Conservation (phyloP, 2,797 vertebrate genomes). For the Cossypha caffra region DNA sequence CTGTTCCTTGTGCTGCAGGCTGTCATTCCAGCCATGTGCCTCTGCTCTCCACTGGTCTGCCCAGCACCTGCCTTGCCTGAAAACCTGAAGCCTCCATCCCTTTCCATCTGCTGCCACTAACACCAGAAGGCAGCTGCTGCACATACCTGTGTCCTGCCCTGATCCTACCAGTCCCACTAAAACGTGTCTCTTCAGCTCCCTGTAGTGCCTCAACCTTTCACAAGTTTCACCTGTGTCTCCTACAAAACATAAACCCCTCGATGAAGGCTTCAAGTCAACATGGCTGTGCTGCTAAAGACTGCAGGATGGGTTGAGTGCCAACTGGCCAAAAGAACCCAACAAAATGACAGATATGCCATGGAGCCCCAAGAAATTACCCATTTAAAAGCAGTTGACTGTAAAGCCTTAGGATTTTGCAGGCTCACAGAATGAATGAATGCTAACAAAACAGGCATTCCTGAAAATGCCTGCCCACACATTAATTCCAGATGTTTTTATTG, state of each 20-base stretch:
- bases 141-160: accelerated
- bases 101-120: neutral
- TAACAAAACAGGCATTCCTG: neutral
- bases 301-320: neutral
- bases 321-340: neutral
- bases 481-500: neutral
- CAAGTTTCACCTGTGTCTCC: neutral
- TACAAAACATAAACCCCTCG: neutral
- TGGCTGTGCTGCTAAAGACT: accelerated
- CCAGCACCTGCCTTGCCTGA: neutral
- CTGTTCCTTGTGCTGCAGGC: neutral
- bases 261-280: neutral
- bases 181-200: accelerated
- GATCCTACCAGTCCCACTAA: neutral
- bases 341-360: accelerated
- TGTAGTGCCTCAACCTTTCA: neutral
- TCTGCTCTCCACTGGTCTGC: neutral
- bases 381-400: neutral
- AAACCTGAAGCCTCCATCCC: neutral
- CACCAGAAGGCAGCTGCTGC: neutral
- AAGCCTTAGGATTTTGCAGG: neutral
- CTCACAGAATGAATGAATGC: neutral
- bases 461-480: neutral
- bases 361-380: neutral
- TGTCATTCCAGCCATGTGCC: accelerated